Percentiles rank a stretch among this genome's conserved stretches.
Evolutionary conservation across 35 echinoderm and acorn worm species (phyloP).

Genomic region (Heliocidaris erythrogramma): DNA sequence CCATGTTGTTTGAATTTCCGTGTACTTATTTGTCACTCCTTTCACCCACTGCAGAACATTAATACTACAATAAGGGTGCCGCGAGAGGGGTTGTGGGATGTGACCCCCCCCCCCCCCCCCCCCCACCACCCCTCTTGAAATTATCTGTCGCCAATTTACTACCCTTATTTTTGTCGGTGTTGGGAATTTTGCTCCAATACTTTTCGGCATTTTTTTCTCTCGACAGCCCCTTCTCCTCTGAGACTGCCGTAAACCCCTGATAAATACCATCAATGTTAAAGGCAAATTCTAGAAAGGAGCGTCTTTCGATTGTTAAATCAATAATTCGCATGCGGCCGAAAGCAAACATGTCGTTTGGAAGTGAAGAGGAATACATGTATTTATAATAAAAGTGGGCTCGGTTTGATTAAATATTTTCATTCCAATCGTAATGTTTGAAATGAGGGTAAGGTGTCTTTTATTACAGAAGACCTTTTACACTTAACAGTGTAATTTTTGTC

Average conservation of each 20-base stretch:
- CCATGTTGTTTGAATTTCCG: background rate
- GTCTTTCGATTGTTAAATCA: background rate
- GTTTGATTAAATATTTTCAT: background rate
- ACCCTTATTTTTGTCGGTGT: no score
- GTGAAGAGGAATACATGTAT: background rate
- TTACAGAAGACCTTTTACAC: no score
- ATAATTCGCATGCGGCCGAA: background rate
- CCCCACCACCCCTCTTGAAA: no score
- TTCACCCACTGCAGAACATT: no score
- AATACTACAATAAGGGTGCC: no score
- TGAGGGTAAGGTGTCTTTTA: no score
- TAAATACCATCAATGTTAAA: background rate
- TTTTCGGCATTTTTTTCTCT: background rate
- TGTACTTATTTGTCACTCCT: no score
- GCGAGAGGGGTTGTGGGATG: no score
- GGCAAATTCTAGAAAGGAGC: background rate
- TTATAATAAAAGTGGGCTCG: background rate
- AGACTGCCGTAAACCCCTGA: background rate
- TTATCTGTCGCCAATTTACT: no score
- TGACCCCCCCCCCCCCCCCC: no score
- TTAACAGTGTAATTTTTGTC: no score
- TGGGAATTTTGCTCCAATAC: no score
- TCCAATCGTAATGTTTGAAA: background rate
- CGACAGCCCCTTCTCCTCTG: background rate
- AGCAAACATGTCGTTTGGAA: background rate